Conservation (phyloP, 2,113 vertebrate genomes). For the Microtus pennsylvanicus region DNA sequence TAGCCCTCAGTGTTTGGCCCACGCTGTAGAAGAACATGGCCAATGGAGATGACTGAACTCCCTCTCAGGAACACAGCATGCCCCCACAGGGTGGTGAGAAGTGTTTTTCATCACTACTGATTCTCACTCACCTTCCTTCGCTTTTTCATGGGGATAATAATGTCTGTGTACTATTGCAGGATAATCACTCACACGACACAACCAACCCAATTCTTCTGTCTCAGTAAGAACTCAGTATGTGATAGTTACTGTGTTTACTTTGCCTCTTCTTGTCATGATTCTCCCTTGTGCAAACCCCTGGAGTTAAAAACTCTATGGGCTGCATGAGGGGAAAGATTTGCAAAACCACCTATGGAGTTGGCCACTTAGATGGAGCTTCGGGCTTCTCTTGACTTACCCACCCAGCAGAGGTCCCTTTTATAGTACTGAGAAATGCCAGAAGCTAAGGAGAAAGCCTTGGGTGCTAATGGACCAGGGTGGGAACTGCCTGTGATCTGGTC, state of each 20-base stretch:
- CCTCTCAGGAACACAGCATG: neutral
- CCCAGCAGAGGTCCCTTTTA: neutral
- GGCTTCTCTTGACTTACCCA: neutral
- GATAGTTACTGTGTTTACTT: neutral
- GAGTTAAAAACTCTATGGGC: neutral
- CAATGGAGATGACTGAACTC: neutral
- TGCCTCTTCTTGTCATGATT: neutral
- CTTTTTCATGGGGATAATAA: neutral
- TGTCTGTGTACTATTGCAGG: neutral
- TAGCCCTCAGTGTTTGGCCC: neutral
- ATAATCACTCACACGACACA: neutral
- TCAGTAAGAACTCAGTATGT: neutral
- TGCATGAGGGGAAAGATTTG: neutral
- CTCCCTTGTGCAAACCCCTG: neutral
- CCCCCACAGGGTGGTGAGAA: too few relatives aligned
- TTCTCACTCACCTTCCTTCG: neutral
- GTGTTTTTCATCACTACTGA: neutral
- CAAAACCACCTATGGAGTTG: neutral
- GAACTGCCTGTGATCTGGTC: neutral
- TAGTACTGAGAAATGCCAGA: neutral
- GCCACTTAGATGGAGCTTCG: neutral
- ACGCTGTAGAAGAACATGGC: neutral
- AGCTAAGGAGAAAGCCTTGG: neutral
- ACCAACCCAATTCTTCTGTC: neutral
- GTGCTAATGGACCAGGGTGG: accelerated